These are phyloP conservation scores for Ciconia stormi DNA, from an alignment of 2,113 vertebrate genomes.

Conservation along the genomic window DNA sequence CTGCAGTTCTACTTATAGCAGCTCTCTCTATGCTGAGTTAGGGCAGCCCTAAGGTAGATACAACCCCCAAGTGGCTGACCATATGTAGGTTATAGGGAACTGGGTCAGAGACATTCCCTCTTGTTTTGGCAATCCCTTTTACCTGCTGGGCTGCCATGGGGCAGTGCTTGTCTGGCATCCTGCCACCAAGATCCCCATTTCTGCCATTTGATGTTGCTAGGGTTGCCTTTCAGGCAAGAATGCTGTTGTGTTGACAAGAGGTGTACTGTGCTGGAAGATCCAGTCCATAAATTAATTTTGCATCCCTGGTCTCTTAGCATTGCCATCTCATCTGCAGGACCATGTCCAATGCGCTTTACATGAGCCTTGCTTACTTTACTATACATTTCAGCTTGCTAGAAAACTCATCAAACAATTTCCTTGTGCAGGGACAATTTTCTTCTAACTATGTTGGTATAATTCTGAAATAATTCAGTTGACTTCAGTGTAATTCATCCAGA, in stretches of 20 bases:
- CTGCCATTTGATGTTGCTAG: background rate
- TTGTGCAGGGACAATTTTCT: background rate
- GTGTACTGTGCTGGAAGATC: background rate
- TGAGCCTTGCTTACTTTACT: background rate
- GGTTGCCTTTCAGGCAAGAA: background rate
- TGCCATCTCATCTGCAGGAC: background rate
- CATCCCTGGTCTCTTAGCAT: background rate
- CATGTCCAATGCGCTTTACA: fast-evolving
- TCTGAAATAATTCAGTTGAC: background rate
- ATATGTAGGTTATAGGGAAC: background rate
- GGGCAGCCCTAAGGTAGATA: background rate
- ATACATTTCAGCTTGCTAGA: background rate
- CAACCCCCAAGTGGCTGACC: background rate
- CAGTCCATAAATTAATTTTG: background rate
- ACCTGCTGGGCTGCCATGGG: background rate
- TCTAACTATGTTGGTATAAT: background rate
- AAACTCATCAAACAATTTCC: background rate
- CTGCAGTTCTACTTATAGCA: background rate
- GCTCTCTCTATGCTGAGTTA: background rate
- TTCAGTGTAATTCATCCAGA: background rate
- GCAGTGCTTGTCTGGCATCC: background rate
- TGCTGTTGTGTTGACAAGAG: background rate
- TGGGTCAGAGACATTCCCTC: background rate
- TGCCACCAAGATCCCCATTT: background rate
- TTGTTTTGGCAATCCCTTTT: background rate